Conservation (phyloP, 2,888 invertebrate genomes). For the Thereva unica region DNA sequence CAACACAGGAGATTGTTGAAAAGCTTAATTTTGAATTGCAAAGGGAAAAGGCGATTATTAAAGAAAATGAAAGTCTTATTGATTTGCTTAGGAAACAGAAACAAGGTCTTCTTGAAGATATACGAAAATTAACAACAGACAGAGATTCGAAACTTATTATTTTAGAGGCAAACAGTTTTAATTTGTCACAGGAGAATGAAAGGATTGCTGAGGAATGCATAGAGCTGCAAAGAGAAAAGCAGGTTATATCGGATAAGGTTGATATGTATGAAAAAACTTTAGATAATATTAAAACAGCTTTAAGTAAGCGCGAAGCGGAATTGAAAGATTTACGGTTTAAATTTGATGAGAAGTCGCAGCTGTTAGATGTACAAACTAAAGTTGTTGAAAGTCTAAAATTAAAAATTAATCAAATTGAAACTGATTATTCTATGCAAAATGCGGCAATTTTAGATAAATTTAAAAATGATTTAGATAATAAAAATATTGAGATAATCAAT, state of each 20-base stretch:
- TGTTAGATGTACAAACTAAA: background rate
- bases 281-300: slow-evolving; percentile 10
- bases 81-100: slow-evolving; percentile 54
- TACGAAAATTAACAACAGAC: slow-evolving; percentile 48
- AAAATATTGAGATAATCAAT: slow-evolving; percentile 8
- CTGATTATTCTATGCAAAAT: slow-evolving; percentile 3
- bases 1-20: slow-evolving; percentile 12
- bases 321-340: background rate
- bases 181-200: slow-evolving; percentile 52
- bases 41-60: slow-evolving; percentile 48
- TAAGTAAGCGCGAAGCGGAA: background rate
- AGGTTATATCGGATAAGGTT: slow-evolving; percentile 46
- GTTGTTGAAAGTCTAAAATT: background rate
- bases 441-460: slow-evolving; percentile 7
- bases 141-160: slow-evolving; percentile 49
- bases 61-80: slow-evolving; percentile 52
- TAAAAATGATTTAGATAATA: slow-evolving; percentile 18
- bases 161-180: slow-evolving; percentile 49
- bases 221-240: slow-evolving; percentile 48
- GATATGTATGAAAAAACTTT: slow-evolving; percentile 32
- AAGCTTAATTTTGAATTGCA: slow-evolving; percentile 47
- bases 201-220: slow-evolving; percentile 51
- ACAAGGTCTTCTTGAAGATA: slow-evolving; percentile 49
- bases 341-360: background rate
- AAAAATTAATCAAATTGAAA: background rate